These are phyloP conservation scores for Cryptomyrus ogoouensis DNA, from an alignment of 2,113 vertebrate species.

Conservation along the genomic window DNA sequence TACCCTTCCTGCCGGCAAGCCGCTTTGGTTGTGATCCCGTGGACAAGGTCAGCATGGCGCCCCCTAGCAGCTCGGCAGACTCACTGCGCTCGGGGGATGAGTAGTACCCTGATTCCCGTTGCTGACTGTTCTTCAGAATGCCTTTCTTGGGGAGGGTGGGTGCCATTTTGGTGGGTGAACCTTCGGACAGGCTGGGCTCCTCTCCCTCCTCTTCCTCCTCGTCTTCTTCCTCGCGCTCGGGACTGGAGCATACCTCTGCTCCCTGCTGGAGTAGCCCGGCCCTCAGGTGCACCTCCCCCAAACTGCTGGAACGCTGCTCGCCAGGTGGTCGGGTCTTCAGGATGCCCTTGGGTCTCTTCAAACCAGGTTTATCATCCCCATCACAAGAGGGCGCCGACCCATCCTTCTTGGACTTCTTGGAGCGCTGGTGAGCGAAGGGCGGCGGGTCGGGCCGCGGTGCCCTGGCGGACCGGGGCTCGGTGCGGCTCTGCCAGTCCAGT, in stretches of 20 bases:
- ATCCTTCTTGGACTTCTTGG: conserved; percentile 89
- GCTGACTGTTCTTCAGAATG: conserved; percentile 94
- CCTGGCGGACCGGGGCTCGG: conserved; percentile 41
- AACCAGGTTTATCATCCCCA: conserved; percentile 67
- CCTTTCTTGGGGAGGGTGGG: conserved; percentile 90
- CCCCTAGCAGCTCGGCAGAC: conserved; percentile 82
- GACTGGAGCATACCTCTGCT: conserved; percentile 68
- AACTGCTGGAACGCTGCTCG: conserved; percentile 76
- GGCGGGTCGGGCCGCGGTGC: conserved; percentile 28
- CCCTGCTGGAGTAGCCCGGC: conserved; percentile 64
- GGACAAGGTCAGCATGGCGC: conserved; percentile 51
- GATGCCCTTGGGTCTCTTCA: conserved; percentile 93
- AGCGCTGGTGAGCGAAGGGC: conserved; percentile 71
- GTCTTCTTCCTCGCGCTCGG: conserved; percentile 56
- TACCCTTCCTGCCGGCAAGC: conserved; percentile 75
- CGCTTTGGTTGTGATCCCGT: conserved; percentile 56
- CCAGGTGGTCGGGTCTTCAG: conserved; percentile 81
- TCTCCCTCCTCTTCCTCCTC: conserved; percentile 61
- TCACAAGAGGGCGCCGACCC: conserved; percentile 45
- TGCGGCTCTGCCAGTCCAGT: conserved; percentile 93
- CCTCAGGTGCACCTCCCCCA: conserved; percentile 66
- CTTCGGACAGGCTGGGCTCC: conserved; percentile 47
- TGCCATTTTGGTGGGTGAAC: conserved; percentile 63
- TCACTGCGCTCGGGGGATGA: conserved; percentile 93
- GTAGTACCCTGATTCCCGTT: conserved; percentile 91